Conservation (phyloP, 2,888 invertebrate species). For the Dinocampus coccinellae region DNA sequence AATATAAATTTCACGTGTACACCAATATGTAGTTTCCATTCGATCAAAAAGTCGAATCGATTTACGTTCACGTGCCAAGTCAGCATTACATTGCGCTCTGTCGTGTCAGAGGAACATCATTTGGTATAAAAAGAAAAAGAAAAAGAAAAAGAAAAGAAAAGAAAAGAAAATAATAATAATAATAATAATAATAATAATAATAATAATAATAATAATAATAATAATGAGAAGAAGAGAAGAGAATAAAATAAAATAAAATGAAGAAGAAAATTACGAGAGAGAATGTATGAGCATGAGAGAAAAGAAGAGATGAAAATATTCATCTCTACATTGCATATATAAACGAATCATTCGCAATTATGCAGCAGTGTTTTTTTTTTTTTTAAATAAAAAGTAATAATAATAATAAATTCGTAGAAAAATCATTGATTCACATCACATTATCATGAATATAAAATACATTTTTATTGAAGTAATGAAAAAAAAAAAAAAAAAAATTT, state of each 20-base stretch:
- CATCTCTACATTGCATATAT: background rate
- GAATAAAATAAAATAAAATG: background rate
- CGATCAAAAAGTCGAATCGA: constrained; percentile 3
- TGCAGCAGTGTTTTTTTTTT: background rate
- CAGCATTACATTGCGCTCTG: constrained; percentile 6
- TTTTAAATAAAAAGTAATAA: background rate
- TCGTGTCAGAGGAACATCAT: background rate
- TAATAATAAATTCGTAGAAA: background rate
- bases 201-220: background rate
- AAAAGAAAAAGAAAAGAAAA: background rate
- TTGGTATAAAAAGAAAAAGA: background rate
- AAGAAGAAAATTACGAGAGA: background rate
- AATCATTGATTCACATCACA: background rate
- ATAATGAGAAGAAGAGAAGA: background rate
- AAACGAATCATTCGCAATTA: background rate
- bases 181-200: no score
- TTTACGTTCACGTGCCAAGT: constrained; percentile 7
- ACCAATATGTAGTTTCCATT: background rate
- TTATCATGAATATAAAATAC: background rate
- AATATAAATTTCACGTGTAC: background rate
- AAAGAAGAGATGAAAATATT: background rate
- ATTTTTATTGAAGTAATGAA: background rate
- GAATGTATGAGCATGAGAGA: background rate
- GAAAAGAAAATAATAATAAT: background rate
- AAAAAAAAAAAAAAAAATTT: no score